Evolutionary conservation across 1,140 invertebrate genomes (phyloP).

Genomic region (Batillaria attramentaria): DNA sequence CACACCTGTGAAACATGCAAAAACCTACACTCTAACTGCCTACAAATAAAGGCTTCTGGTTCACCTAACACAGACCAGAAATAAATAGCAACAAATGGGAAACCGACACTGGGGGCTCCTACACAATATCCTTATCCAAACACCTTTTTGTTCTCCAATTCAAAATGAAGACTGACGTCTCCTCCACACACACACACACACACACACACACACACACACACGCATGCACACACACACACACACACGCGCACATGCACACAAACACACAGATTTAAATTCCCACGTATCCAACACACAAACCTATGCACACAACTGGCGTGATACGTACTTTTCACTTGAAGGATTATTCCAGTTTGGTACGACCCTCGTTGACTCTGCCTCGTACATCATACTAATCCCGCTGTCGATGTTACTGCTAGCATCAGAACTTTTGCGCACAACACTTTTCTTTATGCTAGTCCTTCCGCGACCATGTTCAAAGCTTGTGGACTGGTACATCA

Average conservation of each 20-base stretch:
- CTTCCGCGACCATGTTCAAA: slow-evolving; percentile 40
- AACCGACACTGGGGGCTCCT: too few species aligned
- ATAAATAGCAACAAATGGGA: too few species aligned
- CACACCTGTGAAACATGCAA: too few species aligned
- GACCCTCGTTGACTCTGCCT: slow-evolving; percentile 56
- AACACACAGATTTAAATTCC: too few species aligned
- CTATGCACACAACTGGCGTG: not conserved
- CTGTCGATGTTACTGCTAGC: slow-evolving; percentile 79
- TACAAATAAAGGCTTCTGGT: slow-evolving; percentile 21
- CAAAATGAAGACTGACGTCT: not conserved
- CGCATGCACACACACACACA: not conserved
- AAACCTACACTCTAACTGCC: too few species aligned
- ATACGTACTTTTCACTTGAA: slow-evolving; percentile 67
- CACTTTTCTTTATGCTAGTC: slow-evolving; percentile 37
- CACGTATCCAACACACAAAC: not conserved
- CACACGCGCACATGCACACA: too few species aligned
- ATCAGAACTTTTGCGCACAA: slow-evolving; percentile 59
- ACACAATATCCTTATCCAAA: too few species aligned
- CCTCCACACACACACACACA: slow-evolving; percentile 1
- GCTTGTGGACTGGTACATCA: slow-evolving; percentile 32
- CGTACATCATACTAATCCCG: slow-evolving; percentile 81
- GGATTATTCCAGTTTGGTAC: slow-evolving; percentile 61
- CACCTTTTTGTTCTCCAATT: not conserved
- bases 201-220: not conserved
- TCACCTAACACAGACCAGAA: slow-evolving; percentile 34